Conservation (phyloP, 2,113 vertebrate genomes). For the Henicopernis longicauda region DNA sequence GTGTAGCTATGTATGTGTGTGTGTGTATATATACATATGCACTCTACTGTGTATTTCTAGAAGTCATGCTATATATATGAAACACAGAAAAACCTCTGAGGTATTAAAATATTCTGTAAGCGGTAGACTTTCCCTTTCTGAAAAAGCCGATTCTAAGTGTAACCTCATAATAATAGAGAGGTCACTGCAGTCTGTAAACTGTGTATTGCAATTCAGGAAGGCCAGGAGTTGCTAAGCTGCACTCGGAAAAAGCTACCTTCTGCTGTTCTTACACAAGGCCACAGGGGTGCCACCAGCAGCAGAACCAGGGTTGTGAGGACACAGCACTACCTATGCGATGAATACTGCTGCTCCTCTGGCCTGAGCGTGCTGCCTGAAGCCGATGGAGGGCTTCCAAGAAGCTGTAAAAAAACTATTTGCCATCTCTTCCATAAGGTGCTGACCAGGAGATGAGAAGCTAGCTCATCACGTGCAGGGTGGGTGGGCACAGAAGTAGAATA, state of each 20-base stretch:
- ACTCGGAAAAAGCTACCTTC: background rate
- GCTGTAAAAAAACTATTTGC: background rate
- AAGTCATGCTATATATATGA: background rate
- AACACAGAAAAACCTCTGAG: background rate
- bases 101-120: background rate
- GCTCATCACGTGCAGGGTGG: background rate
- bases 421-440: background rate
- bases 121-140: background rate
- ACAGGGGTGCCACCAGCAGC: background rate
- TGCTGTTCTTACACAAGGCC: background rate
- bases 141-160: background rate
- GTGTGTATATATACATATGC: rapidly evolving
- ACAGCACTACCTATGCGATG: rapidly evolving
- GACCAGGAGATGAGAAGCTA: background rate
- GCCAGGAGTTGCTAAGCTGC: background rate
- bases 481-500: background rate
- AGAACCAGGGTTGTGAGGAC: background rate
- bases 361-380: background rate
- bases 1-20: background rate
- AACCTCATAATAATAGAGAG: background rate
- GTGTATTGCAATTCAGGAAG: background rate
- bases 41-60: background rate
- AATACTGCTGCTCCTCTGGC: background rate
- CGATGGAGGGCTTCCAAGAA: background rate
- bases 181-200: background rate